Percentiles rank a stretch among this genome's conserved stretches.
phyloP scores from a whole-genome alignment of 2,113 vertebrate genomes.

The Poeciliopsis prolifica region DNA sequence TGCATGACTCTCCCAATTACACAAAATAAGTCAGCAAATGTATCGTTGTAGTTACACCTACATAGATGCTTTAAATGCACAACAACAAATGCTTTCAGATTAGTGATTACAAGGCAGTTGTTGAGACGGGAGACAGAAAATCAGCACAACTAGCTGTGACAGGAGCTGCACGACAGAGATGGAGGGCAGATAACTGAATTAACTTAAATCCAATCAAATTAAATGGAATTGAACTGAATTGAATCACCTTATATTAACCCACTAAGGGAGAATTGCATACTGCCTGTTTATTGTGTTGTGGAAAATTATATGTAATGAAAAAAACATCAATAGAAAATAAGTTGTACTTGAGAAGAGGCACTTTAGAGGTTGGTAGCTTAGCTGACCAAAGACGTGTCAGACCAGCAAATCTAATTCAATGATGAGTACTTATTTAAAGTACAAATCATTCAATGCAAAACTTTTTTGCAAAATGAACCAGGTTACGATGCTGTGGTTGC shows the following conservation, averaged over 20 bases:
- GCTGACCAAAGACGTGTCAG: neutral
- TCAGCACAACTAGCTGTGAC: neutral
- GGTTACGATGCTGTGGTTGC: neutral
- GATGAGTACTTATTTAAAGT: neutral
- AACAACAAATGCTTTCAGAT: neutral
- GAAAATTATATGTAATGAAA: neutral
- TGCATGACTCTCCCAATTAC: neutral
- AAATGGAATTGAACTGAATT: neutral
- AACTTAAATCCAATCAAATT: neutral
- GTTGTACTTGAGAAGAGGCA: neutral
- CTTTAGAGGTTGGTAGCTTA: neutral
- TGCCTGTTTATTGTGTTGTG: neutral
- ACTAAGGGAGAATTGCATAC: neutral
- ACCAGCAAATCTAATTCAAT: constrained; percentile 1
- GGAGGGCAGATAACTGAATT: neutral
- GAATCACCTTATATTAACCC: constrained; percentile 2
- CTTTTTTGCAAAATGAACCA: neutral
- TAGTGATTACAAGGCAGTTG: neutral
- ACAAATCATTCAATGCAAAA: neutral
- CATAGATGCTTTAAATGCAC: neutral
- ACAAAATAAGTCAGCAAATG: neutral
- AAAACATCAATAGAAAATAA: neutral
- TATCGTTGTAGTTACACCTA: neutral
- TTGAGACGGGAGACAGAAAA: neutral
- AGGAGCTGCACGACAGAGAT: constrained; percentile 3